These are phyloP conservation scores for Halichondria panicea DNA, from an alignment of 37 sponge, comb jelly and placozoan genomes.

Conservation along the genomic window DNA sequence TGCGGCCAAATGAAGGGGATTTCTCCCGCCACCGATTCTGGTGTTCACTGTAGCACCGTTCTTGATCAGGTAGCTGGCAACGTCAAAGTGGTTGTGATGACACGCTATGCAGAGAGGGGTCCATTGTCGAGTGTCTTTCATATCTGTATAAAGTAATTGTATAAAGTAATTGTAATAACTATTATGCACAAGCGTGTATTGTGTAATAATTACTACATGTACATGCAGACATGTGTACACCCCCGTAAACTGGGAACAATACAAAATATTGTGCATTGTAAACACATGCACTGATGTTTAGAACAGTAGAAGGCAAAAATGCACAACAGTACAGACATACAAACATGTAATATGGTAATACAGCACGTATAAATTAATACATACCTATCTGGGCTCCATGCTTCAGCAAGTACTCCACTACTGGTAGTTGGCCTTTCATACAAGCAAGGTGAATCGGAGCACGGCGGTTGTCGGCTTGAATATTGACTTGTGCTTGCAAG, in stretches of 20 bases:
- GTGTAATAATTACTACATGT: no score
- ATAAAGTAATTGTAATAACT: no score
- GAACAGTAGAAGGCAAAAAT: no score
- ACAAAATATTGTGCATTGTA: no score
- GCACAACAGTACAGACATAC: no score
- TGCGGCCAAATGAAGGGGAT: constrained; percentile 72
- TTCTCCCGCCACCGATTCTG: constrained; percentile 58
- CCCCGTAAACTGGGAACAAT: no score
- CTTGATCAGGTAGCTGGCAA: constrained; percentile 37
- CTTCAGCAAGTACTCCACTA: constrained; percentile 54
- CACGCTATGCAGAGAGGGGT: constrained; percentile 69
- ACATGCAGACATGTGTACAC: no score
- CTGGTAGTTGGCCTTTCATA: constrained; percentile 63
- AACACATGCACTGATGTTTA: no score
- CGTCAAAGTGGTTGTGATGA: constrained; percentile 60
- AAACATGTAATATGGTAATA: no score
- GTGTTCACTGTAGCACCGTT: constrained; percentile 52
- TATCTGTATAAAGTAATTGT: no score
- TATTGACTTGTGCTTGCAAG: constrained; percentile 57
- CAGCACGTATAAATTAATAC: no score
- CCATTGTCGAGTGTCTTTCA: constrained; percentile 70
- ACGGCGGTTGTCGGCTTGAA: constrained; percentile 68
- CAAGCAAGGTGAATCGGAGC: constrained; percentile 77
- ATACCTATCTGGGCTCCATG: constrained; percentile 52
- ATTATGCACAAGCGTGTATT: no score